Evolutionary conservation across 2,888 invertebrate genomes (phyloP).

Genomic region (Mamestra brassicae): DNA sequence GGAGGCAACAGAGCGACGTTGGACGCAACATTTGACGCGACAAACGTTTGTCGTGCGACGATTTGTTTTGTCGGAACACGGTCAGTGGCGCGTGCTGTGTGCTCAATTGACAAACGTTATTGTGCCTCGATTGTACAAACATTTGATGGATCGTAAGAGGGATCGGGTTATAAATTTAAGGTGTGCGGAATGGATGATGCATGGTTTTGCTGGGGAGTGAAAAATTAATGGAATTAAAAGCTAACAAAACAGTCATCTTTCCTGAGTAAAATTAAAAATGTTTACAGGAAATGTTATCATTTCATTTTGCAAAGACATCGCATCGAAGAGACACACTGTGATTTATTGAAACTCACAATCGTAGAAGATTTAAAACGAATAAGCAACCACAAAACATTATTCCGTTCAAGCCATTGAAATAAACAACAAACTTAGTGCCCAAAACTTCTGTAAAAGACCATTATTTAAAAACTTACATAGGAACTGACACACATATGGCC

Average conservation of each 20-base stretch:
- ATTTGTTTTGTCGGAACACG: slow-evolving; percentile 60
- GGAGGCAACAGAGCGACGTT: slow-evolving; percentile 57
- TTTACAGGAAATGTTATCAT: background rate
- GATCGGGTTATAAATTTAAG: slow-evolving; percentile 28
- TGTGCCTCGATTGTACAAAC: slow-evolving; percentile 41
- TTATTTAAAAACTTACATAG: too few relatives aligned
- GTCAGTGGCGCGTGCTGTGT: slow-evolving; percentile 59
- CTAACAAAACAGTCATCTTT: background rate
- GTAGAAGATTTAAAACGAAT: too few relatives aligned
- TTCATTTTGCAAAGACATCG: background rate
- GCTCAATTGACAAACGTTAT: slow-evolving; percentile 56
- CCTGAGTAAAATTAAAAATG: background rate
- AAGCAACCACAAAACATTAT: too few relatives aligned
- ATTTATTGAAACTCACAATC: too few relatives aligned
- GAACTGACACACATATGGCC: background rate
- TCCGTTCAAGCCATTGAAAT: too few relatives aligned
- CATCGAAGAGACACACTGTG: background rate
- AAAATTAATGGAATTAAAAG: slow-evolving; percentile 19
- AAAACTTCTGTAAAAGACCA: background rate
- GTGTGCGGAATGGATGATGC: slow-evolving; percentile 22
- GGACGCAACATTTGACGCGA: slow-evolving; percentile 65
- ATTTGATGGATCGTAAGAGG: slow-evolving; percentile 52
- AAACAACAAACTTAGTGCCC: too few relatives aligned
- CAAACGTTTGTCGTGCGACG: slow-evolving; percentile 59
- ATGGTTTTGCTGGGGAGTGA: background rate